Evolutionary conservation across 2,797 vertebrate species (phyloP).

Genomic region (Enteromius thamalakanensis): DNA sequence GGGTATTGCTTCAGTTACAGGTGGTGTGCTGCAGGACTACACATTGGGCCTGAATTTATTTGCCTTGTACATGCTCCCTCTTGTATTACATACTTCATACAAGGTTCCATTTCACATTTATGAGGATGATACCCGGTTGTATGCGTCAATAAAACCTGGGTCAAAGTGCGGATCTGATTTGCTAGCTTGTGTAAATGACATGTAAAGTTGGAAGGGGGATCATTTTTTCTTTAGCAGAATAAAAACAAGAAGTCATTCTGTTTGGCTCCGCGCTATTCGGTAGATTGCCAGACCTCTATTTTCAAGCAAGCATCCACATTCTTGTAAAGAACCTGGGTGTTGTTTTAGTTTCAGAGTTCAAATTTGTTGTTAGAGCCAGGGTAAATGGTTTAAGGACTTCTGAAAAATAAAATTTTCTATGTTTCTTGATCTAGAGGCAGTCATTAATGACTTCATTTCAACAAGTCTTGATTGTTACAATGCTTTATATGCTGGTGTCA

Average conservation of each 20-base stretch:
- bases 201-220: background rate
- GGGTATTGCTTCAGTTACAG: background rate
- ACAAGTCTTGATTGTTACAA: background rate
- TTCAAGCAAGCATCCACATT: background rate
- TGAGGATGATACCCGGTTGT: background rate
- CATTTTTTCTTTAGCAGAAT: background rate
- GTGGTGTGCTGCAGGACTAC: background rate
- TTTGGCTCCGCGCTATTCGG: background rate
- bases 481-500: background rate
- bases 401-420: background rate
- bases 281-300: background rate
- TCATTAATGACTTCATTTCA: background rate
- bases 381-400: background rate
- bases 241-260: background rate
- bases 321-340: background rate
- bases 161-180: background rate
- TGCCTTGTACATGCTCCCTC: background rate
- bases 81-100: background rate
- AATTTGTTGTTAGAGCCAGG: background rate
- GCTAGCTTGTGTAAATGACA: background rate
- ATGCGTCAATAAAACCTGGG: background rate
- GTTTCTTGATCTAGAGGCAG: background rate
- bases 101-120: background rate
- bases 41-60: background rate
- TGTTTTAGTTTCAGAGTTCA: background rate